Evolutionary conservation across 2,113 vertebrate genomes (phyloP), one percentile per base, ranked within the genome.

Genomic region (Hippocampus mohnikei): DNA sequence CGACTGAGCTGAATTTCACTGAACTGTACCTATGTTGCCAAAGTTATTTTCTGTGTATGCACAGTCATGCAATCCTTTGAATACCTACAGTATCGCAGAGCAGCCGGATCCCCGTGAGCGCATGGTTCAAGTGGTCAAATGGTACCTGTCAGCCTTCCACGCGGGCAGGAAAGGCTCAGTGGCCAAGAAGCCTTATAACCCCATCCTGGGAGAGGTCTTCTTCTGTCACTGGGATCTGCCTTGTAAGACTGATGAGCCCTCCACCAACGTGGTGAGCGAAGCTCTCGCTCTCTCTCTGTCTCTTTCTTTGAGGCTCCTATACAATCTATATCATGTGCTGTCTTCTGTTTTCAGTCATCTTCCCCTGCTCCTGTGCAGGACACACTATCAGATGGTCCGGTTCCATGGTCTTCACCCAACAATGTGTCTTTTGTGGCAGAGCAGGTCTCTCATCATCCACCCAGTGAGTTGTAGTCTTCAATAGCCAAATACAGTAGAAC

Each of bases 161-260:
- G 97, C 97, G n/a, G 97, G 97, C 77, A 94, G 97, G 85, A 98
- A 96, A 90, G 96, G 97, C 52, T 99, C 97, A 0, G 97, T 99
- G 84, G 97, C 97, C 86, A 99, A 99, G 87, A 99, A 99, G 86
- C 97, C 97, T 66, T 99, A 99, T 91, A 99, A 99, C 80, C 97
- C 97, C 37, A 97, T 99, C 66, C 87, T 99, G 86, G 97, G 97
- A 0, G 97, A 99, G 81, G 96, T 98, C 79, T 99, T 99, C 89
- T 94, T 93, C 69, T 98, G 97, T 87, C 95, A 98, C 72, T 99
- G 97, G 97, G 94, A 95, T 33, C 67, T 98, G 73, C 93, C 96
- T 44, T 83, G 75, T 11, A 95, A 97, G 73, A 87, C 86, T 12
- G 95, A 98, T 58, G 96, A 98, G 58, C 91, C 80, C 1, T 42